Evolutionary conservation across 2,113 vertebrate genomes (phyloP).

Genomic region (Pionites leucogaster): DNA sequence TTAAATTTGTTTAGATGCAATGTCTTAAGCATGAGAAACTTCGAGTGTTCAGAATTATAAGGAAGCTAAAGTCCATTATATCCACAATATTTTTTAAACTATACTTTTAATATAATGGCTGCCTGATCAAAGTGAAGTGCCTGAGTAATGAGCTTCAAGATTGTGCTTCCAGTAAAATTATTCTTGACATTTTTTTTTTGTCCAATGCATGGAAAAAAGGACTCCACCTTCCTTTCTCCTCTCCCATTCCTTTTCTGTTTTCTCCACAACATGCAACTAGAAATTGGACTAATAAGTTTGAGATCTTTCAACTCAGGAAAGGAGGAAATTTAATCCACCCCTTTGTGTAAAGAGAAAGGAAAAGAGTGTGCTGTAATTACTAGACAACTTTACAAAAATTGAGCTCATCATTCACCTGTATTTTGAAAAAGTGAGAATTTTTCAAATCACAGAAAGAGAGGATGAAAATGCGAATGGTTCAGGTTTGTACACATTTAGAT

Average conservation of each 20-base stretch:
- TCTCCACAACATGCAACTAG: not conserved
- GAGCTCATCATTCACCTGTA: not conserved
- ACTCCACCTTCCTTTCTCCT: not conserved
- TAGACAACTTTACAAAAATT: not conserved
- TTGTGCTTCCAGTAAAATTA: not conserved
- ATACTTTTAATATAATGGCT: not conserved
- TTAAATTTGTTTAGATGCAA: not conserved
- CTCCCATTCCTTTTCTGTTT: not conserved
- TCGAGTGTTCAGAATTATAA: not conserved
- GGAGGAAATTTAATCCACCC: not conserved
- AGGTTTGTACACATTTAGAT: not conserved
- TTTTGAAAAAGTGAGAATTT: not conserved
- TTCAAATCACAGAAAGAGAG: not conserved
- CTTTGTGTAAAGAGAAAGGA: not conserved
- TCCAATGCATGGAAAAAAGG: not conserved
- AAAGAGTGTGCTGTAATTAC: not conserved
- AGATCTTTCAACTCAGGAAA: not conserved
- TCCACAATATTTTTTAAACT: not conserved
- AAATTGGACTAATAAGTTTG: not conserved
- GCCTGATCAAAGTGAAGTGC: not conserved
- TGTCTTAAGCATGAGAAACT: not conserved
- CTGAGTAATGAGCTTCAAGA: not conserved
- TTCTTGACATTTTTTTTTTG: not conserved
- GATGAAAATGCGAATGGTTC: not conserved
- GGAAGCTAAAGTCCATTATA: not conserved